Evolutionary conservation across 2,113 vertebrate species (phyloP).

Genomic region (Solenodon paradoxus): DNA sequence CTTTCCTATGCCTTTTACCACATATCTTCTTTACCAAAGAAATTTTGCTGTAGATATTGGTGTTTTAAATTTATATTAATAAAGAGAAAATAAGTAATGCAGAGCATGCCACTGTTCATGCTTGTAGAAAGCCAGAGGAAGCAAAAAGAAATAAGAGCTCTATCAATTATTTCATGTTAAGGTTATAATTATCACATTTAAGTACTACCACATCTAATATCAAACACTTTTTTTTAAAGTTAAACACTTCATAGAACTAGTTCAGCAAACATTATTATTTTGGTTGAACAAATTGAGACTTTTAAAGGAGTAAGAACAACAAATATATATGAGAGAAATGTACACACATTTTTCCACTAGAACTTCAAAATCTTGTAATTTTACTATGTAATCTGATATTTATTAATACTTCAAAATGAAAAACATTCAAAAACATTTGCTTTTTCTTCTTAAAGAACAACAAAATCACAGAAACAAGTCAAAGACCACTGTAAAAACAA

Average conservation of each 20-base stretch:
- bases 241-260: conserved; percentile 8
- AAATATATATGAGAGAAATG: background rate
- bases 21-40: background rate
- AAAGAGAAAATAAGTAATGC: background rate
- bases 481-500: background rate
- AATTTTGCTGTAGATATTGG: background rate
- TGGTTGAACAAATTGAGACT: conserved; percentile 6
- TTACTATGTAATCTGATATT: background rate
- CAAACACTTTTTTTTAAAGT: background rate
- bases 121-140: background rate
- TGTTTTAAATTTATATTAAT: background rate
- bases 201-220: background rate
- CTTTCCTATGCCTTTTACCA: background rate
- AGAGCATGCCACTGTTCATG: background rate
- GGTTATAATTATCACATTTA: background rate
- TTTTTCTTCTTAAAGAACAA: conserved; percentile 42
- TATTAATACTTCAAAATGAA: conserved; percentile 28
- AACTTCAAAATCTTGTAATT: conserved; percentile 1
- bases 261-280: background rate
- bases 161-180: background rate
- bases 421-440: conserved; percentile 49
- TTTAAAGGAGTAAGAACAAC: conserved; percentile 12
- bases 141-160: background rate
- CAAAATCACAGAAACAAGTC: conserved; percentile 8
- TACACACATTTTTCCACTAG: background rate